These are phyloP conservation scores for Hydrochoerus hydrochaeris DNA, from an alignment of 2,113 vertebrate species.

Conservation along the genomic window DNA sequence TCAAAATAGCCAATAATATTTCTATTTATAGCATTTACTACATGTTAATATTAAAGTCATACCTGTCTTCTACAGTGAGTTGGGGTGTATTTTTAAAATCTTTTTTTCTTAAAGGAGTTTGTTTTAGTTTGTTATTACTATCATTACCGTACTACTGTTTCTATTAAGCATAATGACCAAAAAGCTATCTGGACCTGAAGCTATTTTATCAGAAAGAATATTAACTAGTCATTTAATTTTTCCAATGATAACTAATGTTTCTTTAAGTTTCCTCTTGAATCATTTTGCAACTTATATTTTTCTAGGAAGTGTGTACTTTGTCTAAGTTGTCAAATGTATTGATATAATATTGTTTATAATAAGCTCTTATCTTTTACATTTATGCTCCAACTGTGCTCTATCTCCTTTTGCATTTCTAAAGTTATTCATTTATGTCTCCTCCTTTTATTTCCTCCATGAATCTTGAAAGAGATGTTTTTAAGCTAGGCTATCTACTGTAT, in stretches of 20 bases:
- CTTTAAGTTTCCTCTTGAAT: not conserved
- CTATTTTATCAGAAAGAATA: not conserved
- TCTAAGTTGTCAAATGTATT: not conserved
- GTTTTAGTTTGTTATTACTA: not conserved
- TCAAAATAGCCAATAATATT: not conserved
- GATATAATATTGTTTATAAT: not conserved
- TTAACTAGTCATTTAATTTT: constrained; percentile 15
- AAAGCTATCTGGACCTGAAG: not conserved
- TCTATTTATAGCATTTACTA: not conserved
- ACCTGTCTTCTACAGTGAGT: not conserved
- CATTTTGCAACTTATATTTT: not conserved
- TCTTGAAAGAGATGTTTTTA: not conserved
- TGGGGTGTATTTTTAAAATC: not conserved
- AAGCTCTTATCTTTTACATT: not conserved
- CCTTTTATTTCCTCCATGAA: not conserved
- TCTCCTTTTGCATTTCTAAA: not conserved
- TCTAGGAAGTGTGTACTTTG: not conserved
- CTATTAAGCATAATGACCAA: not conserved
- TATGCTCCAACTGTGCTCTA: not conserved
- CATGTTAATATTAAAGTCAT: not conserved
- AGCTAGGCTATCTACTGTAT: not conserved
- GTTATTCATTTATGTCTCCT: not conserved
- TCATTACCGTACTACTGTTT: not conserved
- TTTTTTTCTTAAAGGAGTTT: not conserved
- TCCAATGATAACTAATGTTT: not conserved